Evolutionary conservation across 2,797 vertebrate species (phyloP).

Genomic region (Myripristis murdjan): DNA sequence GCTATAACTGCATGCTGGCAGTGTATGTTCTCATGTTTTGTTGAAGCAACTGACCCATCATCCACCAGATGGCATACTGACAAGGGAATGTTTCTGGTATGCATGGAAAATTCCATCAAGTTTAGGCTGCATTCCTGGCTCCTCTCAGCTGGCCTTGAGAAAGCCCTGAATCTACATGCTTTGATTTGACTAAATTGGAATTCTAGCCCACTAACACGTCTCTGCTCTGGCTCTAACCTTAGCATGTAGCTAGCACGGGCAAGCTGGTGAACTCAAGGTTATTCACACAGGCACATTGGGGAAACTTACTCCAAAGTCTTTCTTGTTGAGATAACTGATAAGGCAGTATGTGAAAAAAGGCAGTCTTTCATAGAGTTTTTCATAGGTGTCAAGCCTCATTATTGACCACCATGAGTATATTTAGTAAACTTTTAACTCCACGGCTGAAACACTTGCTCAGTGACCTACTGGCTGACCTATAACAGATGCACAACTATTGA

Average conservation of each 20-base stretch:
- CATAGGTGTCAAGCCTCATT: slow-evolving; percentile 10
- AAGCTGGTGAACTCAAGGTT: slow-evolving; percentile 60
- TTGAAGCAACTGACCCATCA: slow-evolving; percentile 52
- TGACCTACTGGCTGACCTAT: slow-evolving; percentile 14
- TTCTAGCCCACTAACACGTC: slow-evolving; percentile 50
- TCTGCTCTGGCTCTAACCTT: slow-evolving; percentile 57
- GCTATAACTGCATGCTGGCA: neutral
- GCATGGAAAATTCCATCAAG: slow-evolving; percentile 78
- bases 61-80: slow-evolving; percentile 83
- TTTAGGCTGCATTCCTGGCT: slow-evolving; percentile 75
- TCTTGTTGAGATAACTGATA: slow-evolving; percentile 22
- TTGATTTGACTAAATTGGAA: slow-evolving; percentile 74
- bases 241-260: slow-evolving; percentile 53
- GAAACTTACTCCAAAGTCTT: slow-evolving; percentile 39
- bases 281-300: slow-evolving; percentile 36
- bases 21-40: slow-evolving; percentile 9
- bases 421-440: neutral
- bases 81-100: slow-evolving; percentile 52
- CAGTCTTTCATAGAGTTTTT: slow-evolving; percentile 14
- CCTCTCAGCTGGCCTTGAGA: slow-evolving; percentile 65
- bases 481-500: slow-evolving; percentile 8
- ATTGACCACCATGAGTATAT: slow-evolving; percentile 2
- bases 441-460: slow-evolving; percentile 9
- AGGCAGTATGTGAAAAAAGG: slow-evolving; percentile 6
- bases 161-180: slow-evolving; percentile 72